Evolutionary conservation across 2,113 vertebrate genomes (phyloP).

Genomic region (Lonchura striata): DNA sequence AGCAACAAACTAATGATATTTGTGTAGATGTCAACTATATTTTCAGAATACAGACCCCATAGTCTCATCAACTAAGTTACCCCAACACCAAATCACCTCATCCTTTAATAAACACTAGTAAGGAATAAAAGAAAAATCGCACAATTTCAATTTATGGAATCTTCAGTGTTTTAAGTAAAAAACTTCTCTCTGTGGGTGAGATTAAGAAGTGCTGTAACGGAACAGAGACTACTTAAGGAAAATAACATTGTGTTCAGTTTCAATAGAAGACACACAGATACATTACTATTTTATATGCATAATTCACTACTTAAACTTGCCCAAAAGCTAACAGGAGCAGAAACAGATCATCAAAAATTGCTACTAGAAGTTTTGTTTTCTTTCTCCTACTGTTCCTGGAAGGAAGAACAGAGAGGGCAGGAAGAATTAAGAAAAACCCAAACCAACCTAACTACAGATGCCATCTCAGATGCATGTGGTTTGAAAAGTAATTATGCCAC

Average conservation of each 20-base stretch:
- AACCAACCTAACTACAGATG: neutral
- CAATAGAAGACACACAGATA: neutral
- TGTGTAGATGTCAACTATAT: neutral
- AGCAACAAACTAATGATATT: neutral
- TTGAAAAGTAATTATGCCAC: neutral
- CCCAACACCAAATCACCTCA: neutral
- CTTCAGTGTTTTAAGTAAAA: neutral
- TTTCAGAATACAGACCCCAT: neutral
- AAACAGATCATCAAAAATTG: neutral
- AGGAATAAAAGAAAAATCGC: neutral
- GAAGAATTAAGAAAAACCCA: neutral
- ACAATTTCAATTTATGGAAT: neutral
- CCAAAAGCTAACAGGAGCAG: neutral
- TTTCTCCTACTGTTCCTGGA: neutral
- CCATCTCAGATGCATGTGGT: neutral
- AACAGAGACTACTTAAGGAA: neutral
- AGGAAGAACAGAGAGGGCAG: neutral
- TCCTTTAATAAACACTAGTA: neutral
- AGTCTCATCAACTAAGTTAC: neutral
- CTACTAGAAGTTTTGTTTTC: neutral
- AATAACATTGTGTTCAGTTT: neutral
- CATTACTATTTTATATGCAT: neutral
- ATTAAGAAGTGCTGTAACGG: neutral
- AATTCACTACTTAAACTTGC: neutral
- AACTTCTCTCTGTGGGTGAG: neutral